Conservation (phyloP, 2,888 invertebrate species). For the Lithosia quadra region DNA sequence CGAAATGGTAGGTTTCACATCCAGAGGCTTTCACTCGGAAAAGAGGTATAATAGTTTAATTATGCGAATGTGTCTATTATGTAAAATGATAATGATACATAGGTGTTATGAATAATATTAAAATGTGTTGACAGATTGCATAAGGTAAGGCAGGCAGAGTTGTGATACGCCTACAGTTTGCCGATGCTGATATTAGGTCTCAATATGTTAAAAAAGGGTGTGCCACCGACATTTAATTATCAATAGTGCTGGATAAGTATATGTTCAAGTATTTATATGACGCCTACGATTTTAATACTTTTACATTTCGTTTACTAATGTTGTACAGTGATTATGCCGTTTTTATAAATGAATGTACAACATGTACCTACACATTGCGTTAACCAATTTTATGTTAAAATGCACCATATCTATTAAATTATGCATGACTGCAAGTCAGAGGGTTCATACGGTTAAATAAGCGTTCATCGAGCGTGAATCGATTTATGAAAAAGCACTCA, state of each 20-base stretch:
- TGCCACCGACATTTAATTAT: conserved; percentile 5
- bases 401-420: conserved; percentile 32
- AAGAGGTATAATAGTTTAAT: neutral
- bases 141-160: conserved; percentile 8
- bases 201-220: neutral
- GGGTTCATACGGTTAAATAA: conserved; percentile 69
- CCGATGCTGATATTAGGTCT: conserved; percentile 3
- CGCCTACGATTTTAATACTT: neutral
- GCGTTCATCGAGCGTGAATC: conserved; percentile 72
- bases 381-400: conserved; percentile 12
- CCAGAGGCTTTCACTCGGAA: neutral
- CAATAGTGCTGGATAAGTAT: neutral
- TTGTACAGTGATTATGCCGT: neutral
- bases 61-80: neutral
- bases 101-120: neutral
- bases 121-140: conserved; percentile 1
- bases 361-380: neutral
- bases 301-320: too few relatives aligned
- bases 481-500: conserved; percentile 68
- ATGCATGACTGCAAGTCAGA: conserved; percentile 57
- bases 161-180: conserved; percentile 6
- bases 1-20: neutral
- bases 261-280: too few relatives aligned
- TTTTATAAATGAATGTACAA: neutral
- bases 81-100: conserved; percentile 5